Evolutionary conservation across 2,888 invertebrate species (phyloP), one percentile per base, ranked within the genome.

Genomic region (Rhopalosiphum nymphaeae): DNA sequence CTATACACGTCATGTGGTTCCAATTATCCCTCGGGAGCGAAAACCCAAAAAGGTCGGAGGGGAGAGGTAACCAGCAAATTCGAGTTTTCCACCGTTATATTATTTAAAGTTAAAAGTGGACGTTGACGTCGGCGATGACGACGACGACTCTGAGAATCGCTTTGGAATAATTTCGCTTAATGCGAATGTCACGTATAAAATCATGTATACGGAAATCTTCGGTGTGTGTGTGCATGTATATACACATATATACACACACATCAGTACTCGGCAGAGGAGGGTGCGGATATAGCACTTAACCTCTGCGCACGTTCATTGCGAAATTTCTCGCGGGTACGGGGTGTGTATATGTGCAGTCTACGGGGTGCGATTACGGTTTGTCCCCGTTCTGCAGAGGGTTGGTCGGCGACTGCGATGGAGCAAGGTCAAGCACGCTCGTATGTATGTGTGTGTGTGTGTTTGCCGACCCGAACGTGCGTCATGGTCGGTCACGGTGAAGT

Each of bases 151-250:
- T 21, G 53, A 29, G 46, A 36, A 25, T 49, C 53, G 26, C n/a
- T 89, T 53, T 25, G 21, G 42, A 57, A 57, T 89, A 89, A 89
- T 91, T 78, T 67, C 3, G 25, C 26, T 46, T 91, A 91, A 91
- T 91, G 91, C 36, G 91, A 91, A 49, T 91, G 44, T 49, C 78
- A 78, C 91, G 67, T 78, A 67, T 67, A 78, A 78, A 91, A 91
- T 78, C 91, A 16, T 49, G 21, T 53, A 36, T 5, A 86, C 46
- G 84, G 1, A 29, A 67, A 49, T 78, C 49, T n/a, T 53, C 29
- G 16, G 26, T 44, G 42, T 44, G 25, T 21, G n/a, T 36, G n/a
- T 26, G 16, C 42, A 13, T 36, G 7, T 29, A 9, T 42, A 57
- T 42, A 57, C 44, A 36, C 5, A 16, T 25, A 25, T 3, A 67